Evolutionary conservation across 2,888 invertebrate genomes (phyloP), one percentile per base, ranked within the genome.

Genomic region (Ganaspis brasiliensis): DNA sequence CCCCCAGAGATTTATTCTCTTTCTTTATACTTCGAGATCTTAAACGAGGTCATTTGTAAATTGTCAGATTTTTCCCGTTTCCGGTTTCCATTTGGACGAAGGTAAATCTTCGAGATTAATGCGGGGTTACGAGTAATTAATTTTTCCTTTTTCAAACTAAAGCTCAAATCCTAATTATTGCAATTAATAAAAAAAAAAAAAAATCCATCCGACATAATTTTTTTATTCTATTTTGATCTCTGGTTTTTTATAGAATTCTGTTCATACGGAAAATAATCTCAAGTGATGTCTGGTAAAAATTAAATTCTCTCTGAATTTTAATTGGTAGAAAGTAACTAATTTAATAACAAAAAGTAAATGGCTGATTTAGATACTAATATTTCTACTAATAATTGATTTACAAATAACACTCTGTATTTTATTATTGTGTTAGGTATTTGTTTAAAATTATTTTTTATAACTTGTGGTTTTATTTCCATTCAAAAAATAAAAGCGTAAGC

Each of bases 31-130:
- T 35, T 21, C 37, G 4, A 1, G 8, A 35, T 35, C 19, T 19
- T 35, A 40, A 40, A 37, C 40, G 21, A 63, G 6, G 4, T 63
- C 6, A 40, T 63, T 40, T 63, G 12, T 63, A 63, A 37, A 21
- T 40, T 63, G 12, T 63, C 63, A 61, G 31, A 61, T 61, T 61
- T 61, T 35, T 19, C 8, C 35, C 1, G 35, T 37, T 37, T 63
- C 19, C 19, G 37, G 6, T 61, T 35, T 16, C 59, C 1, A 19
- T 35, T 61, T 4, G 4, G 19, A 35, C n/a, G 26, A n/a, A 59
- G 31, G 31, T n/a, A 61, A 61, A 61, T 61, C 16, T 35, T 16
- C 19, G 10, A 35, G 10, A 35, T 61, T 61, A 61, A 9, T 35
- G 35, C 3, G 14, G 10, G 21, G n/a, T 26, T 16, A 14, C 10